phyloP scores from a whole-genome alignment of 2,888 invertebrate species.

The Platycheirus rosarum region DNA sequence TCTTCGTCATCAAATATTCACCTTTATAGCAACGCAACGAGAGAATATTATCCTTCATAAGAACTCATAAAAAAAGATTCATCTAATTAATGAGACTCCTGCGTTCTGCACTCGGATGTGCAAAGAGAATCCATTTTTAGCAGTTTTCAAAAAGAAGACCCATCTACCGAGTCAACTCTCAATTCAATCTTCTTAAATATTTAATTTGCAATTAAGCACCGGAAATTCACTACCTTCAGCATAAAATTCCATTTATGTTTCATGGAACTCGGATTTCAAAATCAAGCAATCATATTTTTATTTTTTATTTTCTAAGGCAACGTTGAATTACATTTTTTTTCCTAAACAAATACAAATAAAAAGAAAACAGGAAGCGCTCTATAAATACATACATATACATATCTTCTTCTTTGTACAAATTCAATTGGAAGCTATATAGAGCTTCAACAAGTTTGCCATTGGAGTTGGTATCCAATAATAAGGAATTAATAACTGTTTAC shows the following conservation, averaged over 20 bases:
- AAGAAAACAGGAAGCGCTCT: too few species aligned
- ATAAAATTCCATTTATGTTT: constrained; percentile 48
- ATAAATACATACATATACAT: too few species aligned
- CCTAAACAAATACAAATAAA: constrained; percentile 1
- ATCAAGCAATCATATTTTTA: constrained; percentile 10
- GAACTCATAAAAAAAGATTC: constrained; percentile 27
- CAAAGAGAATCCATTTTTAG: not conserved
- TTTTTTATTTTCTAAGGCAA: not conserved
- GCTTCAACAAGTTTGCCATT: constrained; percentile 51
- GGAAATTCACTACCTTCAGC: constrained; percentile 29
- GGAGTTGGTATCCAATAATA: too few species aligned
- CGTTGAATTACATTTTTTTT: not conserved
- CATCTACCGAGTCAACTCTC: constrained; percentile 6
- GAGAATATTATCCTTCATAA: constrained; percentile 19
- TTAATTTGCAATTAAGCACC: constrained; percentile 66
- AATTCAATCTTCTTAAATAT: constrained; percentile 59
- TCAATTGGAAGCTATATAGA: not conserved
- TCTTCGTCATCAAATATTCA: constrained; percentile 41
- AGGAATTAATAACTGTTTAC: constrained; percentile 57
- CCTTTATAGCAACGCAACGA: constrained; percentile 30
- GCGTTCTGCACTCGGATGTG: constrained; percentile 7
- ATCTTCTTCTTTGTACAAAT: too few species aligned
- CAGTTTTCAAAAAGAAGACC: constrained; percentile 12
- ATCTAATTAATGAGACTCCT: constrained; percentile 33
- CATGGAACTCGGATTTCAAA: constrained; percentile 35